These are phyloP conservation scores for Temnothorax curvispinosus DNA, from an alignment of 1,140 invertebrate genomes.

Conservation along the genomic window DNA sequence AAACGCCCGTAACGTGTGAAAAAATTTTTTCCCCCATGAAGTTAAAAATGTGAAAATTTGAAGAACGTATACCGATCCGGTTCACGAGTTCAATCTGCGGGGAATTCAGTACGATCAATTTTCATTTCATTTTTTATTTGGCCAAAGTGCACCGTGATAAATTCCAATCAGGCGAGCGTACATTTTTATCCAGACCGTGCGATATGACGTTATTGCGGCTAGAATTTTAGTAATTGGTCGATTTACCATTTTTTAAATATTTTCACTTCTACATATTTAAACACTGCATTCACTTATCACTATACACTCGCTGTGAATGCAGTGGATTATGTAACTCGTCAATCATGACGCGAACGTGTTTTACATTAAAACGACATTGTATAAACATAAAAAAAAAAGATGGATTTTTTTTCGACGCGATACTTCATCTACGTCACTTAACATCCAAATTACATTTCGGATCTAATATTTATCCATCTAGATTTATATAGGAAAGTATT, in stretches of 20 bases:
- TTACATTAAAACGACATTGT: neutral
- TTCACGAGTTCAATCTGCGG: neutral
- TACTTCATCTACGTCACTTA: neutral
- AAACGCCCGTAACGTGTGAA: slow-evolving; percentile 35
- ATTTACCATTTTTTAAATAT: slow-evolving; percentile 35
- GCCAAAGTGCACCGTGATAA: slow-evolving; percentile 45
- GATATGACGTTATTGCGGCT: slow-evolving; percentile 46
- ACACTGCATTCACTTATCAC: no score
- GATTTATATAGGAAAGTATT: slow-evolving; percentile 21
- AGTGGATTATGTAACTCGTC: slow-evolving; percentile 2
- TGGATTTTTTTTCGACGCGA: neutral
- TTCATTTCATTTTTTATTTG: slow-evolving; percentile 54
- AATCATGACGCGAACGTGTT: neutral
- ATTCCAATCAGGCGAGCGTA: slow-evolving; percentile 34
- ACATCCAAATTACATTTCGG: neutral
- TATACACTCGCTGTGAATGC: slow-evolving; percentile 3
- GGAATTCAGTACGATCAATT: slow-evolving; percentile 56
- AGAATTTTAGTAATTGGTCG: slow-evolving; percentile 68
- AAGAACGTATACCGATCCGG: slow-evolving; percentile 39
- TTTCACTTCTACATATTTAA: slow-evolving; percentile 41
- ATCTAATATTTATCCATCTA: slow-evolving; percentile 11
- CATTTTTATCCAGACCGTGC: slow-evolving; percentile 22
- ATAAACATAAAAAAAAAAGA: neutral
- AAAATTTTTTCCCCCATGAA: slow-evolving; percentile 6
- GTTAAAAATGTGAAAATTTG: slow-evolving; percentile 52